Evolutionary conservation across 2,888 invertebrate species (phyloP), one percentile per base, ranked within the genome.

Genomic region (Syrista parreyssii): DNA sequence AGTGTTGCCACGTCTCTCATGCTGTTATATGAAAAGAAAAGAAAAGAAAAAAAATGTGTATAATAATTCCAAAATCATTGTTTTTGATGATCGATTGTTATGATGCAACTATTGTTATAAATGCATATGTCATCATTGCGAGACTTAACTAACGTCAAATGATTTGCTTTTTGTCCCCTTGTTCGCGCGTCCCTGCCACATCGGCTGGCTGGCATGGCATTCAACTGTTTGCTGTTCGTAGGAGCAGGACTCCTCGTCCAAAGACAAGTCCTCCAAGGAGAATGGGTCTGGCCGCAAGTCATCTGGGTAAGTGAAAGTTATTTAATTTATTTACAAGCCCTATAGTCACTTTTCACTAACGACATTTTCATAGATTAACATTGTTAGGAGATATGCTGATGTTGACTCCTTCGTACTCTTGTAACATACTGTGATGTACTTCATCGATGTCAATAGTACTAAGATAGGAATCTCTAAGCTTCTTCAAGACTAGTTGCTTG

Each of bases 231-330:
- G 90, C 90, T 90, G 90, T 90, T 90, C 90, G 88, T 89, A 91
- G 91, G 90, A 91, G 88, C 90, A 90, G 88, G 90, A 91, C 85
- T 87, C 86, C 82, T 88, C 88, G 79, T 86, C 89, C 88, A 90
- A 90, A 88, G 91, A 91, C 86, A 91, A 90, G 86, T 86, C 88
- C 73, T 92, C 93, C 86, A 94, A 93, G 89, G 95, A 94, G 89
- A 94, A 95, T 90, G 94, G 94, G 85, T 94, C 94, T 83, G 90
- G 92, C 81, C 92, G 92, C 82, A 92, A 92, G 83, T 90, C 92
- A 36, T 93, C 93, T 80, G 93, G 93, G 94, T 94, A 91, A 93
- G 93, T 92, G 80, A 36, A 72, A 30, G 35, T 78, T 72, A 55
- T 55, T 55, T 55, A 68, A 77, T 76, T 55, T 75, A 76, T 23